Evolutionary conservation across 2,113 vertebrate genomes (phyloP).

Genomic region (Phalacrocorax brasilianus): DNA sequence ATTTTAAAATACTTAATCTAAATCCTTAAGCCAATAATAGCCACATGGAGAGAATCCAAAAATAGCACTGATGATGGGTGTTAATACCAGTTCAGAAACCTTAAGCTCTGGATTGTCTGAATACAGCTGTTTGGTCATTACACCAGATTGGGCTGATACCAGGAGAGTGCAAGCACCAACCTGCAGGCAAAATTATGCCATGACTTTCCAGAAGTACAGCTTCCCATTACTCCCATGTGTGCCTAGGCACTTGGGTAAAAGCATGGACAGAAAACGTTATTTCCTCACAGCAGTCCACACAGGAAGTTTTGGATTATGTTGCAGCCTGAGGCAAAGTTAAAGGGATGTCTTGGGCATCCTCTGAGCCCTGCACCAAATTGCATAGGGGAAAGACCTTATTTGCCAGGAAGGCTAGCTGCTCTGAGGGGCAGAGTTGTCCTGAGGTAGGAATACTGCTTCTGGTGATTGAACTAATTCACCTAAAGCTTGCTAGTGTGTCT

Average conservation of each 20-base stretch:
- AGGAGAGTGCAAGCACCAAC: background rate
- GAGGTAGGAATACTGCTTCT: background rate
- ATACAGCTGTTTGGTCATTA: background rate
- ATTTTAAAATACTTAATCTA: constrained; percentile 28
- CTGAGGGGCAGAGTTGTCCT: background rate
- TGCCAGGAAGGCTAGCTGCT: background rate
- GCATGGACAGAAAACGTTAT: background rate
- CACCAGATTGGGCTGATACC: background rate
- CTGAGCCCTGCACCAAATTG: background rate
- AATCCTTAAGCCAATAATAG: constrained; percentile 35
- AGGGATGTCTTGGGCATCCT: background rate
- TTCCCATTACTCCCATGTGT: background rate
- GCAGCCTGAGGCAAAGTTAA: background rate
- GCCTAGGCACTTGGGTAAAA: background rate
- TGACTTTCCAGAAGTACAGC: background rate
- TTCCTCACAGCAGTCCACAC: background rate
- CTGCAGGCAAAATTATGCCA: background rate
- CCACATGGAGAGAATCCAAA: background rate
- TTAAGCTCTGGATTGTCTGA: background rate
- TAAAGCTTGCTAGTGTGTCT: background rate
- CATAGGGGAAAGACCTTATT: background rate
- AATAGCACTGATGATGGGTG: background rate
- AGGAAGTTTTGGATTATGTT: background rate
- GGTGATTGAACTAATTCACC: background rate
- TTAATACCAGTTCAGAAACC: background rate